Evolutionary conservation across 2,797 vertebrate genomes (phyloP).

Genomic region (Pantherophis alleghaniensis): DNA sequence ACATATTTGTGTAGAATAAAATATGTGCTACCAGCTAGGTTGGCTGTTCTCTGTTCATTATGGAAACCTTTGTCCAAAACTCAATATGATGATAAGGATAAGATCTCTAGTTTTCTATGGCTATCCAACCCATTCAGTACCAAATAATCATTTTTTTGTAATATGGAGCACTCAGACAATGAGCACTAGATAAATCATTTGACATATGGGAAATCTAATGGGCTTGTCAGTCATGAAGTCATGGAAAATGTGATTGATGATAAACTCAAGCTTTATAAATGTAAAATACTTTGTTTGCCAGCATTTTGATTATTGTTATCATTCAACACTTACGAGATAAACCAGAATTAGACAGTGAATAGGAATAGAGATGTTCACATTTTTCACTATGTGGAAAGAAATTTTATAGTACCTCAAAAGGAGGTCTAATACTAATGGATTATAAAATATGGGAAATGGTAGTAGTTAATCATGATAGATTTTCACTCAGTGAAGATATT

Average conservation of each 20-base stretch:
- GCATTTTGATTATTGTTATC: not conserved
- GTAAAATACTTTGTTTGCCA: not conserved
- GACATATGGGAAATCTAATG: not conserved
- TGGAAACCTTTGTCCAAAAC: not conserved
- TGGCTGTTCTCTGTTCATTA: not conserved
- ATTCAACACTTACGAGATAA: not conserved
- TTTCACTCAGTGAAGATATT: not conserved
- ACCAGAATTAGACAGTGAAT: not conserved
- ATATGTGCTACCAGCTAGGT: not conserved
- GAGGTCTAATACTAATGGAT: not conserved
- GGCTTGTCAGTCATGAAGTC: not conserved
- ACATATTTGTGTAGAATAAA: not conserved
- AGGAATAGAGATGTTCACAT: not conserved
- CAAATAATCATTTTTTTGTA: not conserved
- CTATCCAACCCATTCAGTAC: not conserved
- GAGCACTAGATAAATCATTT: not conserved
- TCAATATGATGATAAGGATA: not conserved
- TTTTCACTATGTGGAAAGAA: not conserved
- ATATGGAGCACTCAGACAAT: not conserved
- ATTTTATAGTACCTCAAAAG: not conserved
- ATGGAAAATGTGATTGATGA: not conserved
- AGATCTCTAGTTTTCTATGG: not conserved
- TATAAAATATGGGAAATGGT: not conserved
- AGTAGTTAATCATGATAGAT: not conserved
- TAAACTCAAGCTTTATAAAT: not conserved